phyloP scores from a whole-genome alignment of 2,888 invertebrate genomes.

The Seira musarum region DNA sequence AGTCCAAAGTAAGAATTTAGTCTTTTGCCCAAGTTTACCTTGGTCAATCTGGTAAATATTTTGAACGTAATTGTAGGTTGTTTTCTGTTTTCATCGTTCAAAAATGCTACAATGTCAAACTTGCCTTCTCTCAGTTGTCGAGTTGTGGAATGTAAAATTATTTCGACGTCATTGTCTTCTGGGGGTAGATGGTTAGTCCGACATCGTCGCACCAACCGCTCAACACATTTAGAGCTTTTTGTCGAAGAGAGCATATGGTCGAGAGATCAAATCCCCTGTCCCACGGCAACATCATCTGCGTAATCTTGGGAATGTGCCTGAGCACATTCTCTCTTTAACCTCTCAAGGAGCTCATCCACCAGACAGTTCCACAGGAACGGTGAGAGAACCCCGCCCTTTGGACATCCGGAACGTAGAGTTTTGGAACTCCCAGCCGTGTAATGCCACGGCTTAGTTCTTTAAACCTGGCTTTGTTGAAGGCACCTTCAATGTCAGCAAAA shows the following conservation, averaged over 20 bases:
- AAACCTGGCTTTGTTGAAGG: slow-evolving; percentile 65
- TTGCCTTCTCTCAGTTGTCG: background rate
- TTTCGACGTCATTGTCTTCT: slow-evolving; percentile 17
- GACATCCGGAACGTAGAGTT: slow-evolving; percentile 66
- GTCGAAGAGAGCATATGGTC: background rate
- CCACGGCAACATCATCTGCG: slow-evolving; percentile 48
- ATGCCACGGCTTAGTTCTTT: slow-evolving; percentile 49
- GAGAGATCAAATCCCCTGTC: background rate
- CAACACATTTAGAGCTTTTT: slow-evolving; percentile 7
- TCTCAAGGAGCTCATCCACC: slow-evolving; percentile 63
- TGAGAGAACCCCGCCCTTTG: slow-evolving; percentile 70
- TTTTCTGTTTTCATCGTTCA: too few species aligned
- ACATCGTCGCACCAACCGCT: slow-evolving; percentile 18
- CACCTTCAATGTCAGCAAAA: slow-evolving; percentile 68
- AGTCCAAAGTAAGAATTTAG: too few species aligned
- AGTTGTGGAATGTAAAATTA: background rate
- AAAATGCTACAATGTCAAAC: too few species aligned
- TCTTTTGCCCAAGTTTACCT: slow-evolving; percentile 28
- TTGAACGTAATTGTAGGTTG: background rate
- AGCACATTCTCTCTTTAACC: slow-evolving; percentile 35
- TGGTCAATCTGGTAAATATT: too few species aligned
- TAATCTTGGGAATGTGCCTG: slow-evolving; percentile 40
- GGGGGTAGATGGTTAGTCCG: slow-evolving; percentile 22
- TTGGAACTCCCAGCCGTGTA: slow-evolving; percentile 11
- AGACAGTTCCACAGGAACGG: slow-evolving; percentile 70